Percentiles rank a stretch among this genome's conserved stretches.
Evolutionary conservation across 2,113 vertebrate genomes (phyloP).

Genomic region (Dasyprocta punctata): DNA sequence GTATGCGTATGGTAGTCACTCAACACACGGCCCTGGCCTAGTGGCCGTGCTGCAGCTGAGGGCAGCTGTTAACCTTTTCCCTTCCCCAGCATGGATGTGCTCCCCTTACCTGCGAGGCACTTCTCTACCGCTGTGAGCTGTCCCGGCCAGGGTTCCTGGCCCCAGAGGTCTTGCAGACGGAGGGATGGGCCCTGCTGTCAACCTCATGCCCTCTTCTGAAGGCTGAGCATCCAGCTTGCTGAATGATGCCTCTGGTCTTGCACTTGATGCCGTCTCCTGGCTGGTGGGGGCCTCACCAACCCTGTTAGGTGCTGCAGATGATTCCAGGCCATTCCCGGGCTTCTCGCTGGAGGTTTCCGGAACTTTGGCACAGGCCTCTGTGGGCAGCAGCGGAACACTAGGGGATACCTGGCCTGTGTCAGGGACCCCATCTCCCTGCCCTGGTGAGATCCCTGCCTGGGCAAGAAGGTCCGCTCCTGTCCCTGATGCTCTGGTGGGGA

Average conservation of each 20-base stretch:
- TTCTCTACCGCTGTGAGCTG: background rate
- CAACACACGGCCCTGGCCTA: background rate
- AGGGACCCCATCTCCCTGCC: slow-evolving; percentile 21
- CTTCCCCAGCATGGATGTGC: background rate
- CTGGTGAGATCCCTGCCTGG: background rate
- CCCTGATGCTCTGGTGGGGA: background rate
- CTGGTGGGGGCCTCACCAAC: background rate
- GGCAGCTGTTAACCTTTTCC: no score
- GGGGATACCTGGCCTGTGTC: background rate
- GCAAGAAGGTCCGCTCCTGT: background rate
- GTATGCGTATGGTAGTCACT: rapidly evolving
- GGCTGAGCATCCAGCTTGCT: background rate
- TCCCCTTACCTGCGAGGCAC: slow-evolving; percentile 37
- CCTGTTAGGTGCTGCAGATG: background rate
- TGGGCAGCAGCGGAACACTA: background rate
- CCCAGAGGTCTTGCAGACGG: background rate
- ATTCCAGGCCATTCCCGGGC: background rate
- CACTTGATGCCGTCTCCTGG: background rate
- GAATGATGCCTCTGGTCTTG: background rate
- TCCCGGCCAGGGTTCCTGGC: background rate
- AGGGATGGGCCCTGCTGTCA: background rate
- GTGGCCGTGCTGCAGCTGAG: rapidly evolving
- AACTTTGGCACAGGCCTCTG: background rate
- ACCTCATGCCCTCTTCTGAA: background rate
- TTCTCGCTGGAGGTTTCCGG: background rate